Base-by-base conservation (phyloP, 2,113 vertebrate species). In the Phylloscopus whistleri region DNA sequence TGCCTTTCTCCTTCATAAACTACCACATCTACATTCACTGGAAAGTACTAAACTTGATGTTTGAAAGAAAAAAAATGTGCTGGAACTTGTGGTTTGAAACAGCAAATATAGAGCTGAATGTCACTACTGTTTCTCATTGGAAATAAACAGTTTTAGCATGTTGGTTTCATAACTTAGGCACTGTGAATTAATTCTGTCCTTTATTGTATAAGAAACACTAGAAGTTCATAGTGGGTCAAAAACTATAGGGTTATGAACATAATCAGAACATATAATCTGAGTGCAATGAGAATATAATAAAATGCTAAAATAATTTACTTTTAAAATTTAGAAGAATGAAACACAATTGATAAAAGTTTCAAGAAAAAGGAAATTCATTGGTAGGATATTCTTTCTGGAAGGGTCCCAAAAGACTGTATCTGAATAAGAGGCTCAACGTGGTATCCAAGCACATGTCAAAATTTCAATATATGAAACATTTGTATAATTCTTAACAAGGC, bases 391-490 rank as follows among this genome's bases (percentile, higher is more conserved):
- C 55, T 77, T 88, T 56, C 52, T 84, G 31, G 76, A 78, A 69
- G 27, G 9, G 31, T 74, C 68, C 64, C 41, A 35, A 48, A 74
- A 90, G n/a, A 76, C 33, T 6, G 8, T 17, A 84, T 63, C 78
- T 46, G 67, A 87, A 91, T 64, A 80, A 69, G 51, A 94, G 16
- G 21, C 31, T 83, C n/a, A 39, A 62, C 18, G 52, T 11, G 5
- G 52, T 77, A 86, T 48, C 48, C 28, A 81, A 74, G 44, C 2
- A 3, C 5, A 2, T 26, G 12, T 88, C 60, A 92, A 87, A 86
- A 91, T 87, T 94, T 92, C 84, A 89, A 84, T 78, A 79, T 13
- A 35, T 75, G 48, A 75, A 75, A 87, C 41, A 55, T 87, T 78
- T 68, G 24, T 67, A 11, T 39, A 35, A 74, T 24, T 84, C 20